Percentiles rank a stretch among this genome's conserved stretches.
These are phyloP conservation scores for Pristis pectinata DNA, from an alignment of 2,797 vertebrate genomes.

Conservation along the genomic window DNA sequence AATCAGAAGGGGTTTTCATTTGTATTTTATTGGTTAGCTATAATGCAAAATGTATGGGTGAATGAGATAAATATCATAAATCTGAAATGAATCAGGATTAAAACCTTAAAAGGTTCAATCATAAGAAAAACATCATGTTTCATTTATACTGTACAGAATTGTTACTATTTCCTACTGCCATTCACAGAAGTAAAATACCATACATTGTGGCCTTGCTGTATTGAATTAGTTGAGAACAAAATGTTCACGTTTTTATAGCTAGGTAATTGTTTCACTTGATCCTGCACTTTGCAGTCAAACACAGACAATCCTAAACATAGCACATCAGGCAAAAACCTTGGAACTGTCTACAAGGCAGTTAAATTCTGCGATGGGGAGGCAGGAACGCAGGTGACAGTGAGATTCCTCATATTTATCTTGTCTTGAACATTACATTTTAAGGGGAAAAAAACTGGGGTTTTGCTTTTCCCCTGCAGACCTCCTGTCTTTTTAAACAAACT, in stretches of 20 bases:
- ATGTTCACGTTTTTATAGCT: not conserved
- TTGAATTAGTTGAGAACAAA: not conserved
- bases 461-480: too few species aligned
- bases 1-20: not conserved
- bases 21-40: not conserved
- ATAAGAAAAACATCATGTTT: not conserved
- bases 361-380: not conserved
- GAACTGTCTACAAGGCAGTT: not conserved
- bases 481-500: too few species aligned
- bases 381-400: not conserved
- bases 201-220: not conserved
- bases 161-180: not conserved
- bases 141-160: not conserved
- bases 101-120: not conserved
- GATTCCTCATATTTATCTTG: not conserved
- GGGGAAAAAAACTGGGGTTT: too few species aligned
- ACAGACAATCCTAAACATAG: not conserved
- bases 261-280: not conserved
- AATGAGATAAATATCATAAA: not conserved
- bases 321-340: not conserved
- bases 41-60: not conserved
- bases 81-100: not conserved
- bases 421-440: not conserved
- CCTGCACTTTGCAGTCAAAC: not conserved
- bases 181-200: not conserved